Base-by-base conservation (phyloP, 2,113 vertebrate genomes). In the Actinemys pallida region DNA sequence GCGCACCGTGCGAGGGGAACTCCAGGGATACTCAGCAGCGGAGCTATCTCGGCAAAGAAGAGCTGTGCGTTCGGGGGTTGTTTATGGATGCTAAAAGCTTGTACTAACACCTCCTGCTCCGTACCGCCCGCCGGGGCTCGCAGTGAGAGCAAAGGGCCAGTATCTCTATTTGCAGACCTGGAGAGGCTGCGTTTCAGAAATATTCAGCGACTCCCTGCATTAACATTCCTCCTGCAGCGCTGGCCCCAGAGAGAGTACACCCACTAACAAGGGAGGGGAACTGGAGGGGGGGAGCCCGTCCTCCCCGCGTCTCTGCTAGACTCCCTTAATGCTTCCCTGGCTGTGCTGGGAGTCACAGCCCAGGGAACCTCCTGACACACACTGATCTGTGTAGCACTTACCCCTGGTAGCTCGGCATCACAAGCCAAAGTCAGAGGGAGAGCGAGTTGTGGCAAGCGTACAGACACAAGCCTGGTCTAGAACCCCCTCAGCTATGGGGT, bases 261-360 rank as follows among this genome's bases (percentile, higher is more conserved):
- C 57, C 2, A 0, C 3, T 49, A 3, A 35, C 0, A 1, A 42
- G 9, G 0, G 0, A 0, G 62, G 72, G 56, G 20, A 1, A 24
- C n/a, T 1, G 0, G 20, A 49, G 24, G 5, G 24, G 5, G 8
- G 35, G 45, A 5, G 39, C 27, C 3, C 22, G 11, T 27, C 12
- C 57, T 13, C 11, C 57, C 11, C 27, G 1, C 29, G 10, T 24
- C 56, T 62, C 59, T 31, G 29, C 59, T 31, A 29, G 12, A 14
- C 29, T 62, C 27, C 29, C 59, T 13, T 12, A 12, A 31, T 12
- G 12, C 25, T 29, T 62, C 12, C 13, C 59, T 62, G 59, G 29
- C 29, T 27, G 56, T 27, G 56, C 25, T 57, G 56, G 10, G 56
- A 31, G 59, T 62, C 27, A 31, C 6, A 11, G 59, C 29, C 29